These are phyloP conservation scores for Alfaro cultratus DNA, from an alignment of 2,797 vertebrate species.

Conservation along the genomic window DNA sequence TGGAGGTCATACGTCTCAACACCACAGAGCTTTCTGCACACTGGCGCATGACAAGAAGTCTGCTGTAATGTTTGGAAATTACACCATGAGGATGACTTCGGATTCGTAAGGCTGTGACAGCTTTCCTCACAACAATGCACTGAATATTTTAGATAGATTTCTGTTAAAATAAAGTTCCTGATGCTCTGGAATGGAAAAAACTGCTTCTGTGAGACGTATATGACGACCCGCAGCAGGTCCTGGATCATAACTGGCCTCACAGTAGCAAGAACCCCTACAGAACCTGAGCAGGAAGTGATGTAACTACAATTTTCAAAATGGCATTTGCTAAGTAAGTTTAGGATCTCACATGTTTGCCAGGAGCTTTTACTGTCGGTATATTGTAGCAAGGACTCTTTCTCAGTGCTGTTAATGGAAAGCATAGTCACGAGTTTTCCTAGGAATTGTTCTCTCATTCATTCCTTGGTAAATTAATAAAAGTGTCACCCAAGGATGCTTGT, in stretches of 20 bases:
- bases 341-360: slow-evolving; percentile 27
- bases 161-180: neutral
- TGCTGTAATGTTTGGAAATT: neutral
- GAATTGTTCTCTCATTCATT: neutral
- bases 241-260: slow-evolving; percentile 7
- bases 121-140: neutral
- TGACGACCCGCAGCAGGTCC: slow-evolving; percentile 11
- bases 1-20: neutral
- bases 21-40: neutral
- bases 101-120: neutral
- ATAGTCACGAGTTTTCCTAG: slow-evolving; percentile 11
- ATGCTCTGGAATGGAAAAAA: slow-evolving; percentile 4
- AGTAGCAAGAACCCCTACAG: slow-evolving; percentile 17
- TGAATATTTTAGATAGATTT: neutral
- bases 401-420: neutral
- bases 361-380: slow-evolving; percentile 23
- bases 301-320: slow-evolving; percentile 12
- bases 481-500: neutral
- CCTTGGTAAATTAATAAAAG: slow-evolving; percentile 14
- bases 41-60: neutral
- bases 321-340: slow-evolving; percentile 14
- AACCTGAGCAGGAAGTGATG: neutral
- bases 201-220: slow-evolving; percentile 7
- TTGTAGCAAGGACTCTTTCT: slow-evolving; percentile 24
- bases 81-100: neutral